A percentile compares a stretch with the other conserved stretches of the same genome.
Conservation (phyloP, 2,888 invertebrate genomes). For the Thysanoteuthis rhombus region DNA sequence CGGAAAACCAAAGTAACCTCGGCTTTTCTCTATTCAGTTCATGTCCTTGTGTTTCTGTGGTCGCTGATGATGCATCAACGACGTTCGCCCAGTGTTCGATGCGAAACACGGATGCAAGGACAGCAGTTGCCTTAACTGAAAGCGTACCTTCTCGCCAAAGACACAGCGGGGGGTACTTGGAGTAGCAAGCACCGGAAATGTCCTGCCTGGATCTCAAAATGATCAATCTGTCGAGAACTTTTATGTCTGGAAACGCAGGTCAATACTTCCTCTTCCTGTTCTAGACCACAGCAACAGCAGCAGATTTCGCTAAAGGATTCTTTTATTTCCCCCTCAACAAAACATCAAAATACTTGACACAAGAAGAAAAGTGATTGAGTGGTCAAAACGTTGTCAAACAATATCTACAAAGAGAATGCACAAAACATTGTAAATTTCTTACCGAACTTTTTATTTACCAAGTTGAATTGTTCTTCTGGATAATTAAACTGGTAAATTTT, state of each 20-base stretch:
- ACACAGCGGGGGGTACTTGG: background rate
- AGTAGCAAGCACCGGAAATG: background rate
- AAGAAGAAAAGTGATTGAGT: background rate
- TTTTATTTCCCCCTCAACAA: background rate
- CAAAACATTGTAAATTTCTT: background rate
- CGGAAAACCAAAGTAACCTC: background rate
- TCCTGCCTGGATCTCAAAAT: background rate
- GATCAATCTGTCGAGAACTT: background rate
- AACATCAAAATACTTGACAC: background rate
- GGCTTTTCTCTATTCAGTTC: background rate
- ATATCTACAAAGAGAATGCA: background rate
- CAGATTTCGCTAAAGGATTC: background rate
- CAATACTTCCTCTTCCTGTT: background rate
- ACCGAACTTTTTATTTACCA: background rate
- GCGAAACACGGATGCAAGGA: background rate
- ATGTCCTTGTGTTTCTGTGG: background rate
- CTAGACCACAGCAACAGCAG: constrained; percentile 12
- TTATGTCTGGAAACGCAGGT: background rate
- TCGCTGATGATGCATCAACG: background rate
- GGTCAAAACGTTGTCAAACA: background rate
- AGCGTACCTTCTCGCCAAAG: background rate
- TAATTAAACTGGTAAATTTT: background rate
- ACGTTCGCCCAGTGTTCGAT: background rate
- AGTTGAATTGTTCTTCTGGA: background rate
- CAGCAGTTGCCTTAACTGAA: background rate